Evolutionary conservation across 2,888 invertebrate genomes (phyloP).

Genomic region (Euproctis similis): DNA sequence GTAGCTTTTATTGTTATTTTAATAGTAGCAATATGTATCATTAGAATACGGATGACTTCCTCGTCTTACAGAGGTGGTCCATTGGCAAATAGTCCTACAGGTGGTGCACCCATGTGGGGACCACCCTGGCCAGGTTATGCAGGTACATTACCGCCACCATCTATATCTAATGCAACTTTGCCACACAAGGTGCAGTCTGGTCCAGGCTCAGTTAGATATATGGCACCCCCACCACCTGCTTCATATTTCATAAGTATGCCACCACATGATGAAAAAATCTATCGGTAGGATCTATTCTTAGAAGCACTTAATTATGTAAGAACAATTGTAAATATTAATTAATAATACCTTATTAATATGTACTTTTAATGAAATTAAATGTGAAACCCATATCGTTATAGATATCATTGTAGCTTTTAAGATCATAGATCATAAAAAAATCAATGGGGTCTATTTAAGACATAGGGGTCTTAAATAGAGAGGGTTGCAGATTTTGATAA

Average conservation of each 20-base stretch:
- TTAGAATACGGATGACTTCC: slow-evolving; percentile 82
- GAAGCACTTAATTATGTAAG: slow-evolving; percentile 11
- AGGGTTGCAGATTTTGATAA: too few relatives aligned
- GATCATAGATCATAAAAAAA: too few relatives aligned
- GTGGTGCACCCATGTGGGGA: slow-evolving; percentile 77
- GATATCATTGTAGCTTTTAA: neutral
- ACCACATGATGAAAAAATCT: slow-evolving; percentile 79
- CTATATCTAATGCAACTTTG: slow-evolving; percentile 78
- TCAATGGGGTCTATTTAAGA: too few relatives aligned
- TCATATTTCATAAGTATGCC: slow-evolving; percentile 80
- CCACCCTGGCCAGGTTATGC: slow-evolving; percentile 75
- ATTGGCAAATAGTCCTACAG: slow-evolving; percentile 77
- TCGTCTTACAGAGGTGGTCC: slow-evolving; percentile 82
- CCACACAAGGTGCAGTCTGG: slow-evolving; percentile 79
- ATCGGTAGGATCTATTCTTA: slow-evolving; percentile 60
- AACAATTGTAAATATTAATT: slow-evolving; percentile 36
- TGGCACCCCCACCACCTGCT: slow-evolving; percentile 76
- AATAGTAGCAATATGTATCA: slow-evolving; percentile 91
- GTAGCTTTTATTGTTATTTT: slow-evolving; percentile 93
- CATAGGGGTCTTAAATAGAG: too few relatives aligned
- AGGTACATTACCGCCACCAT: slow-evolving; percentile 76
- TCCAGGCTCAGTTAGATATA: slow-evolving; percentile 69
- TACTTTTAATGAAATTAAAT: neutral
- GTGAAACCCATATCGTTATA: neutral
- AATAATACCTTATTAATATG: neutral